These are phyloP conservation scores for Aphodius sticticus DNA, from an alignment of 2,888 invertebrate species.

Conservation along the genomic window DNA sequence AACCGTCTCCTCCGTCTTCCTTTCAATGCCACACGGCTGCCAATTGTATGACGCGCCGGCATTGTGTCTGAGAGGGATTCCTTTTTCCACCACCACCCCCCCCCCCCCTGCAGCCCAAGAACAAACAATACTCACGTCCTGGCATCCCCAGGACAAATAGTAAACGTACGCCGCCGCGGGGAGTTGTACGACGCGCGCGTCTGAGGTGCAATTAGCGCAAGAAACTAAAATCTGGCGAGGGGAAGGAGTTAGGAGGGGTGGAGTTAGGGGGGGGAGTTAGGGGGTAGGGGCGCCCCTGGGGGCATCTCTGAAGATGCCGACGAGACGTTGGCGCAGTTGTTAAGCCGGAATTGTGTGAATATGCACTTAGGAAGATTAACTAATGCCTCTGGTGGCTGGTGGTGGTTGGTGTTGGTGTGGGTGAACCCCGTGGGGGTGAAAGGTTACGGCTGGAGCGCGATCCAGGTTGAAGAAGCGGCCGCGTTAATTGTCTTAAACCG, in stretches of 20 bases:
- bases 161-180: background rate
- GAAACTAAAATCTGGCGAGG: conserved; percentile 30
- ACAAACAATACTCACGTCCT: background rate
- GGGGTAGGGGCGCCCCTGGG: background rate
- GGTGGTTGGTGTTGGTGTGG: background rate
- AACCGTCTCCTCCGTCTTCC: background rate
- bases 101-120: background rate
- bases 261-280: too few species aligned
- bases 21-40: background rate
- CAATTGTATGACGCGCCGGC: background rate
- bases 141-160: background rate
- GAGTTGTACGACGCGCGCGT: background rate
- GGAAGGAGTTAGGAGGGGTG: background rate
- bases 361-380: conserved; percentile 50
- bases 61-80: background rate
- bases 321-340: too few species aligned
- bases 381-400: conserved; percentile 33
- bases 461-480: conserved; percentile 24
- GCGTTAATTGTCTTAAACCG: conserved; percentile 54
- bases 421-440: background rate
- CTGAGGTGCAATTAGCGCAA: conserved; percentile 27
- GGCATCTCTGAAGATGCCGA: conserved; percentile 23
- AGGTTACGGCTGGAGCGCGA: conserved; percentile 30
- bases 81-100: background rate
- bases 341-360: conserved; percentile 44